These are phyloP conservation scores for Horisme vitalbata DNA, from an alignment of 2,888 invertebrate genomes.

Conservation along the genomic window DNA sequence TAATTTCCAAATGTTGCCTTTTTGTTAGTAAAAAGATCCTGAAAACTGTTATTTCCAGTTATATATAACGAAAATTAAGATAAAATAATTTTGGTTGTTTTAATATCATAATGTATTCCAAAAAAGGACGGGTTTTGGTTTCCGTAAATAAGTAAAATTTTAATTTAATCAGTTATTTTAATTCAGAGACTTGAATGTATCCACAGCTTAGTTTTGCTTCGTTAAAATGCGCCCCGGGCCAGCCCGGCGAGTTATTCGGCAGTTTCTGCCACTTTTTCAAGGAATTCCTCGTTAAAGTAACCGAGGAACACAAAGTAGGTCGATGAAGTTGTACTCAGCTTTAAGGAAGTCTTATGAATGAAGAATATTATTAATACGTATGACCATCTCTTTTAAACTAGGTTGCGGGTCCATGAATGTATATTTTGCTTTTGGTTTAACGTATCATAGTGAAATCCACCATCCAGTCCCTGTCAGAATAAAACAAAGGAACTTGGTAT, in stretches of 20 bases:
- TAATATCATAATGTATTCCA: no score
- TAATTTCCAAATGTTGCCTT: slow-evolving; percentile 1
- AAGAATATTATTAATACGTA: slow-evolving; percentile 13
- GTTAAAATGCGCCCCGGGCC: slow-evolving; percentile 55
- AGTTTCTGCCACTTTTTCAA: slow-evolving; percentile 53
- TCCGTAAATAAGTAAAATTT: no score
- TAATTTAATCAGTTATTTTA: no score
- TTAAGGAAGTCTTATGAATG: slow-evolving; percentile 8
- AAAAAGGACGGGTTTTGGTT: no score
- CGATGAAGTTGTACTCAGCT: slow-evolving; percentile 19
- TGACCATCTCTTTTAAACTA: not conserved
- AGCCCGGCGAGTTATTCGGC: slow-evolving; percentile 43
- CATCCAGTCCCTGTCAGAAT: slow-evolving; percentile 3
- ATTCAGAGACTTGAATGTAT: slow-evolving; percentile 12
- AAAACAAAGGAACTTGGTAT: slow-evolving; percentile 22
- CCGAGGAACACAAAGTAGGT: slow-evolving; percentile 22
- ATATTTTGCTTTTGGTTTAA: not conserved
- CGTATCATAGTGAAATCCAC: slow-evolving; percentile 6
- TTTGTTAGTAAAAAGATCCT: not conserved
- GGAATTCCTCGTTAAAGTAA: slow-evolving; percentile 40
- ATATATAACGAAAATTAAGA: no score
- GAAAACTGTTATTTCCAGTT: no score
- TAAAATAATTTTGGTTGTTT: no score
- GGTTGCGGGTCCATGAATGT: no score
- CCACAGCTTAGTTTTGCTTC: slow-evolving; percentile 34